These are phyloP conservation scores for Drosophila picticornis DNA, from an alignment of 2,888 invertebrate genomes.

Conservation along the genomic window DNA sequence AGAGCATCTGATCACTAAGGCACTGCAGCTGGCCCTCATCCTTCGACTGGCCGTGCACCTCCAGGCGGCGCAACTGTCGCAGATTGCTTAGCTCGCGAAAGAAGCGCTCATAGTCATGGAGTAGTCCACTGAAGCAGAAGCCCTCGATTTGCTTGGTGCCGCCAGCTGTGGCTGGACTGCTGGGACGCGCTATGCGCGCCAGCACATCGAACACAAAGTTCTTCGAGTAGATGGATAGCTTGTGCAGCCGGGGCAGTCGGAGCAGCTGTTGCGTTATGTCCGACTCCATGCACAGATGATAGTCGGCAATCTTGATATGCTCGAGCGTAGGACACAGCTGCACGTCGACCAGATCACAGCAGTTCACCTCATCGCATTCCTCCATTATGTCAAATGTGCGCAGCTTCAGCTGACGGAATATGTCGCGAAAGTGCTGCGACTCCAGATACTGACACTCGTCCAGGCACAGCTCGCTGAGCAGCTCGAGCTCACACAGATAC, in stretches of 20 bases:
- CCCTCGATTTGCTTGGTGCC: slow-evolving; percentile 63
- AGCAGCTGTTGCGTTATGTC: slow-evolving; percentile 70
- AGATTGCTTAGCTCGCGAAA: slow-evolving; percentile 69
- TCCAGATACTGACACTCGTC: slow-evolving; percentile 75
- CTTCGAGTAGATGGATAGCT: slow-evolving; percentile 75
- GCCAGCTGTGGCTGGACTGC: slow-evolving; percentile 6
- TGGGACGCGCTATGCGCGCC: slow-evolving; percentile 68
- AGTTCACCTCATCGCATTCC: slow-evolving; percentile 80
- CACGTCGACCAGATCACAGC: slow-evolving; percentile 72
- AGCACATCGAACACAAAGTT: slow-evolving; percentile 80
- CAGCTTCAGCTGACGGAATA: slow-evolving; percentile 65
- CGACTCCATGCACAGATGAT: slow-evolving; percentile 78
- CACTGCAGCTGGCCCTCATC: slow-evolving; percentile 54
- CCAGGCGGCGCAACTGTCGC: slow-evolving; percentile 54
- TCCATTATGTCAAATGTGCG: slow-evolving; percentile 79
- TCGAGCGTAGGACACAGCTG: slow-evolving; percentile 75
- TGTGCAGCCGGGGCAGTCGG: slow-evolving; percentile 64
- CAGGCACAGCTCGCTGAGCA: slow-evolving; percentile 62
- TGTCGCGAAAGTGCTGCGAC: slow-evolving; percentile 71
- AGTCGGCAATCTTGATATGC: slow-evolving; percentile 80
- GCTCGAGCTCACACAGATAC: slow-evolving; percentile 61
- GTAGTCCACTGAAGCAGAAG: slow-evolving; percentile 71
- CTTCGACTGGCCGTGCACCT: slow-evolving; percentile 52
- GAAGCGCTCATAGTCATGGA: slow-evolving; percentile 73
- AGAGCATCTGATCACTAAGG: slow-evolving; percentile 65